Base-by-base conservation (phyloP, 1,140 invertebrate species). In the Trypoxylus dichotomus region DNA sequence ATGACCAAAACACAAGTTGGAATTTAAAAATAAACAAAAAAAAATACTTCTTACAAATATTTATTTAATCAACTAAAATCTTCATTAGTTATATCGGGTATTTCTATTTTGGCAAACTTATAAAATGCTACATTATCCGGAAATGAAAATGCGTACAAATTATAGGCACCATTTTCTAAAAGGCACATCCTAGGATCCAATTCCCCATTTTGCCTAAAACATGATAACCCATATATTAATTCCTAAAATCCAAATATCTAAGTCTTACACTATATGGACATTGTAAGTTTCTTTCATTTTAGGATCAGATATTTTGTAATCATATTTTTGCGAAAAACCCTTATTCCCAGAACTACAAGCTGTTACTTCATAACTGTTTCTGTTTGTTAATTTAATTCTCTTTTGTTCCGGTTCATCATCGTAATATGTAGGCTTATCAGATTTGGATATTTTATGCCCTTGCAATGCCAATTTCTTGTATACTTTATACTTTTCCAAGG, bases 391-490 rank as follows among this genome's bases (percentile, higher is more conserved):
- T 24, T 73, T 73, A 25, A 42, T 42, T 41, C 37, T 73, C 71
- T 73, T 73, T 32, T 1, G 10, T 19, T 32, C 25, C n/a, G 71
- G 71, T 27, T 19, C 60, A 24, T 63, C 60, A 1, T 21, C 6
- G 24, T 27, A 11, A 21, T 63, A 6, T 7, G 6, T 21, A 0
- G 25, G 60, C 24, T 63, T 63, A 10, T 1, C 10, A 0, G 8
- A 6, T 63, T 42, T n/a, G 32, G 27, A 32, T 21, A 73, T 32
- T 73, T 73, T 73, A 21, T 8, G 85, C 5, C 85, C 85, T 47
- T 81, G 58, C 24, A 80, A 24, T 5, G 79, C 79, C 43, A 86
- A 78, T 80, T 85, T 84, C 77, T 84, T 81, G 63, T 83, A 86
- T 15, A 82, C 76, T 72, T 76, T 77, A 71, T 85, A 85, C 77